Conservation (phyloP, 2,888 invertebrate genomes). For the Microctonus hyperodae region DNA sequence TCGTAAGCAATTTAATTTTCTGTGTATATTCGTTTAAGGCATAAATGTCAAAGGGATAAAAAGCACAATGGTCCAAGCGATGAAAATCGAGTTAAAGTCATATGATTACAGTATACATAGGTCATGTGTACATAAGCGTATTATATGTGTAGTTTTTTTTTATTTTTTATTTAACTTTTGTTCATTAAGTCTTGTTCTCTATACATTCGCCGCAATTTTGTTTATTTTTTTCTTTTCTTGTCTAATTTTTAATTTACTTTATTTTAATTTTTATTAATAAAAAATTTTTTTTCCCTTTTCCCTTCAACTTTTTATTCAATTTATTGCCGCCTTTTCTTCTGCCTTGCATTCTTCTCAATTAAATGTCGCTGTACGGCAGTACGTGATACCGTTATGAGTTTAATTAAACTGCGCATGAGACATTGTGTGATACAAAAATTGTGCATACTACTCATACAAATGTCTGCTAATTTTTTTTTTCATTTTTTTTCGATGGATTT, state of each 20-base stretch:
- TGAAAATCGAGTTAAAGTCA: conserved; percentile 49
- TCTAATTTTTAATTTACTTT: not conserved
- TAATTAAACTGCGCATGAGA: conserved; percentile 31
- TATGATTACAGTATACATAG: no score
- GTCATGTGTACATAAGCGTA: no score
- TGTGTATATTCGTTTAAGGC: conserved; percentile 37
- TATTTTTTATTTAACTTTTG: no score
- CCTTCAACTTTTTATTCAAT: not conserved
- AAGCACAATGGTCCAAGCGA: conserved; percentile 43
- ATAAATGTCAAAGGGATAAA: conserved; percentile 47
- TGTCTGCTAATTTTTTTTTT: not conserved
- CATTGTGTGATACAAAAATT: conserved; percentile 19
- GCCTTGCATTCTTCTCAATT: conserved; percentile 24
- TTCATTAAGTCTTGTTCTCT: no score
- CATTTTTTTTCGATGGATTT: not conserved
- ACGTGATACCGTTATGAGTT: conserved; percentile 31
- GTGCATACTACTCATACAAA: conserved; percentile 1
- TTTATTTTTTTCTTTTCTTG: not conserved
- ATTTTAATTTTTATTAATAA: not conserved
- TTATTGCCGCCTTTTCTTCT: conserved; percentile 2
- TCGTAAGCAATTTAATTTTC: conserved; percentile 35
- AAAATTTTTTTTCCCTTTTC: not conserved
- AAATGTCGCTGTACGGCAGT: conserved; percentile 15
- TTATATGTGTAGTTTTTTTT: no score
- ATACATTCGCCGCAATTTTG: no score